These are phyloP conservation scores for Erinaceus europaeus DNA, from an alignment of 2,113 vertebrate genomes.

Conservation along the genomic window DNA sequence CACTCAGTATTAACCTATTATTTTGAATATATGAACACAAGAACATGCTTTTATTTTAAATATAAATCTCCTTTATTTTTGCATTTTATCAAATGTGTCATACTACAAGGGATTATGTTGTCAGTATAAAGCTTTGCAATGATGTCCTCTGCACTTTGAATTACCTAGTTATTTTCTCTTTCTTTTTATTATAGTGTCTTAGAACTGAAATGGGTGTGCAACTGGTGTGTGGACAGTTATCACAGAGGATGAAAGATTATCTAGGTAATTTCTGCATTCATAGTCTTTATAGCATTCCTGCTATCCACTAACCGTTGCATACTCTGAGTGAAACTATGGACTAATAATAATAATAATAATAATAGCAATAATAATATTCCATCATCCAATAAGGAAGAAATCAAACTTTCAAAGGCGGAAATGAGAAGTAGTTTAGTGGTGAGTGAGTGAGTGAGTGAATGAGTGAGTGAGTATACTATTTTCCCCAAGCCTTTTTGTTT, in stretches of 20 bases:
- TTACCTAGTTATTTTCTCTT: background rate
- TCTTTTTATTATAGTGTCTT: too few species aligned
- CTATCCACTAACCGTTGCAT: background rate
- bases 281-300: background rate
- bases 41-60: background rate
- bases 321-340: background rate
- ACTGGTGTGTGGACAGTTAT: too few species aligned
- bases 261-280: background rate
- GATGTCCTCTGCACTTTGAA: background rate
- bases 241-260: too few species aligned
- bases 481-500: background rate
- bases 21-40: background rate
- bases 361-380: background rate
- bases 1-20: background rate
- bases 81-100: background rate
- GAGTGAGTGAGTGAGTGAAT: background rate
- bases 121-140: background rate
- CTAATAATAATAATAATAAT: background rate
- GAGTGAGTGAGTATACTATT: too few species aligned
- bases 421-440: background rate
- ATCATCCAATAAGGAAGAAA: background rate
- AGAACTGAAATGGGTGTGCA: too few species aligned
- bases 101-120: background rate
- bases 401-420: background rate
- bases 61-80: conserved; percentile 23